Evolutionary conservation across 1,140 invertebrate genomes (phyloP).

Genomic region (Drosophila tani): DNA sequence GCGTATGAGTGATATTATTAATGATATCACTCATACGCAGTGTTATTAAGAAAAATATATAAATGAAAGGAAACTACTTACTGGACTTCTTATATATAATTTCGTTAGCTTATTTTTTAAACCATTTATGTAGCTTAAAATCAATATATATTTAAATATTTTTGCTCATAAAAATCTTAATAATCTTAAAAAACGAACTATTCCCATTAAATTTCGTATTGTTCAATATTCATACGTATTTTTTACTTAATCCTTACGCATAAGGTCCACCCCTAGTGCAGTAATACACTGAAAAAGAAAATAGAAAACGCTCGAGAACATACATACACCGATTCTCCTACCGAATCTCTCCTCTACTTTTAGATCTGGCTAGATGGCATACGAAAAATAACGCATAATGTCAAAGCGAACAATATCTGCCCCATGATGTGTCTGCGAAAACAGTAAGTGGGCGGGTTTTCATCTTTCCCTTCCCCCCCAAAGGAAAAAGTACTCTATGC

Average conservation of each 20-base stretch:
- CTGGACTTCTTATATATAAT: too few relatives aligned
- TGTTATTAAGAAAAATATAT: background rate
- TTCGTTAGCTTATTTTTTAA: too few relatives aligned
- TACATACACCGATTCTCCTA: slow-evolving; percentile 23
- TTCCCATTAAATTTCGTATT: background rate
- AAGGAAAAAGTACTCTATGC: background rate
- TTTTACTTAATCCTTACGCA: background rate
- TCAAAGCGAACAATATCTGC: slow-evolving; percentile 99
- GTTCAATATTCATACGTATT: background rate
- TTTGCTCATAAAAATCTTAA: too few relatives aligned
- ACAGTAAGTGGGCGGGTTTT: slow-evolving; percentile 93
- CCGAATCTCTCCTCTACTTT: slow-evolving; percentile 84
- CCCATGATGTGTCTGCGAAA: slow-evolving; percentile 99
- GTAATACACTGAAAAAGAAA: background rate
- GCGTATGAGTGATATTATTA: background rate
- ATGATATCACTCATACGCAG: slow-evolving; percentile 7
- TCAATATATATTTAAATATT: too few relatives aligned
- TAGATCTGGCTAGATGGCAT: slow-evolving; percentile 98
- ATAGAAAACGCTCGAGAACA: slow-evolving; percentile 2
- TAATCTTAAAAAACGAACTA: too few relatives aligned
- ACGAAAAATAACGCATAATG: slow-evolving; percentile 98
- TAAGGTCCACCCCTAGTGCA: background rate
- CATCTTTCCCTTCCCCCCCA: background rate
- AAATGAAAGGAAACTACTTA: too few relatives aligned
- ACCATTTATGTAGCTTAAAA: too few relatives aligned